These are phyloP conservation scores for Chrysaora quinquecirrha DNA, from an alignment of 30 jellyfish, hydroid and myxozoan genomes.

Conservation along the genomic window DNA sequence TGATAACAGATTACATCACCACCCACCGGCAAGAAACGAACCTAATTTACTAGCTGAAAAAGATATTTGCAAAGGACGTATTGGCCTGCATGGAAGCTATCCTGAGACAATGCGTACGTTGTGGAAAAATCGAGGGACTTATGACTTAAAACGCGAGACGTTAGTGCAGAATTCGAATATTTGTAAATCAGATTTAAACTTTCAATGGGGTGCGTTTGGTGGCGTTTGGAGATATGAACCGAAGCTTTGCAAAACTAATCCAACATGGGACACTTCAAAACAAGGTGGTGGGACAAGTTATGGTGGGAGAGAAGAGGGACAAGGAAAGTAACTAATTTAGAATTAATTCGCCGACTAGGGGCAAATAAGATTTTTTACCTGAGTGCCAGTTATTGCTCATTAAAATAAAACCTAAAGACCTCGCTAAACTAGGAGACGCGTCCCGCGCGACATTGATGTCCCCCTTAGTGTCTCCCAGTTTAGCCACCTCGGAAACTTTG, in stretches of 20 bases:
- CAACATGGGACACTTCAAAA: slow-evolving; percentile 75
- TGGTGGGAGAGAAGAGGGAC: slow-evolving; percentile 73
- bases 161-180: neutral
- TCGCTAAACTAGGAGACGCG: too few species aligned
- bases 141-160: neutral
- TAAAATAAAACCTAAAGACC: too few species aligned
- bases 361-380: too few species aligned
- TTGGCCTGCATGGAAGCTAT: slow-evolving; percentile 89
- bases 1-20: slow-evolving; percentile 62
- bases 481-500: too few species aligned
- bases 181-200: slow-evolving; percentile 14
- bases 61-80: slow-evolving; percentile 47
- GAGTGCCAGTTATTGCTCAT: too few species aligned
- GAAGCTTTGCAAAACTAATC: slow-evolving; percentile 53
- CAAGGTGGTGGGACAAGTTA: slow-evolving; percentile 41
- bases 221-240: slow-evolving; percentile 63
- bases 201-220: slow-evolving; percentile 32
- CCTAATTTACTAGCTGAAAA: slow-evolving; percentile 16
- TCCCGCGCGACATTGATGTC: too few species aligned
- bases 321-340: neutral
- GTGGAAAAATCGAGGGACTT: slow-evolving; percentile 55
- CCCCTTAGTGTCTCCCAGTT: too few species aligned
- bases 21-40: slow-evolving; percentile 45
- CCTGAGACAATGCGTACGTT: slow-evolving; percentile 68
- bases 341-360: too few species aligned